Base-by-base conservation (phyloP, 2,888 invertebrate genomes). In the Cylindroiulus punctatus region DNA sequence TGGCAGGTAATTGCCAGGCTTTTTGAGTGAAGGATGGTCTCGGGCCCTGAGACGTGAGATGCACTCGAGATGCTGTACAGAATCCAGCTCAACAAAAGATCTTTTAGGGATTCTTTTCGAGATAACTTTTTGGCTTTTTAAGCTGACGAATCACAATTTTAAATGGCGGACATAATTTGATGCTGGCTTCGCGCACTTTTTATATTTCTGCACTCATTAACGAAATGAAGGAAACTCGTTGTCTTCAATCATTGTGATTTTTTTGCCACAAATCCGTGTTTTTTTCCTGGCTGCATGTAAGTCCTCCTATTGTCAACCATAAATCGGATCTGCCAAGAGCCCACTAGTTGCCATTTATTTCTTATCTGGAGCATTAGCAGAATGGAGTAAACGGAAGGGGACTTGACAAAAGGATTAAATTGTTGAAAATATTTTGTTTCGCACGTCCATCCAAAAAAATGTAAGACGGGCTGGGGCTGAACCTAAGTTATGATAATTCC, bases 381-480 rank as follows among this genome's bases (percentile, higher is more conserved):
- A n/a, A 65, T 65, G 3, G 22, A 65, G 57, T 65, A 65, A 65
- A 65, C 19, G 57, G 57, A 65, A 22, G 8, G 57, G 22, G 22
- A 22, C 57, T 19, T 65, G 57, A 65, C 57, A 65, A 65, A 65
- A 65, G 57, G 57, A 65, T 65, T 65, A 65, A 65, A 65, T 65
- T 22, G 57, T 65, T 65, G 22, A 65, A 65, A 65, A 65, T 65
- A 26, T 65, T 57, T 65, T 65, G 57, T 65, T 65, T 65, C 57
- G 8, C 36, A 65, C 57, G 26, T 65, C 8, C 22, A 22, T 65
- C 57, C 26, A 14, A 12, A 65, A 65, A 65, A 65, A 22, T 65
- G 22, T 26, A 26, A 26, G 8, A 65, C 5, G 8, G 19, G 1
- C 44, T 44, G 12, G 7, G 22, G 26, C 22, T 22, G 22, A 65